phyloP scores from a whole-genome alignment of 2,113 vertebrate genomes.

The Triplophysa rosa region DNA sequence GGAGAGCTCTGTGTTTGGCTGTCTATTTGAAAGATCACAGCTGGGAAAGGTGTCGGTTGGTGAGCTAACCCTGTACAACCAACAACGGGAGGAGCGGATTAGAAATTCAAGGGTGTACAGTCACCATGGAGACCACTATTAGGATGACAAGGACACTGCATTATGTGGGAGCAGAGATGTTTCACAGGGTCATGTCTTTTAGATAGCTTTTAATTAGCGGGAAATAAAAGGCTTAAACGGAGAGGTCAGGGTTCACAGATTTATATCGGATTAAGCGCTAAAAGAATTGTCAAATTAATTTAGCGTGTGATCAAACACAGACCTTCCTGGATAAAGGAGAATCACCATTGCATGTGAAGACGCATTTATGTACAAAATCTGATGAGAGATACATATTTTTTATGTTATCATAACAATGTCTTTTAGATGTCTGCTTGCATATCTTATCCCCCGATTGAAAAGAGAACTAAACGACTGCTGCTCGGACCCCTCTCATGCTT shows the following conservation, averaged over 20 bases:
- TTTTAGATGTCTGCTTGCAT: background rate
- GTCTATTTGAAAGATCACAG: background rate
- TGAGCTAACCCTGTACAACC: background rate
- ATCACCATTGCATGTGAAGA: too few relatives aligned
- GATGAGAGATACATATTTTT: background rate
- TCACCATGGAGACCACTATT: conserved; percentile 62
- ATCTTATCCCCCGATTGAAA: background rate
- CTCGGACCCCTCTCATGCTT: conserved; percentile 15
- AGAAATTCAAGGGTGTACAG: conserved; percentile 51
- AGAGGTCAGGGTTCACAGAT: conserved; percentile 1
- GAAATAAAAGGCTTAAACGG: conserved; percentile 26
- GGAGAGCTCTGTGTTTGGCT: background rate
- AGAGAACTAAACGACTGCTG: background rate
- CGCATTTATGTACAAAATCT: background rate
- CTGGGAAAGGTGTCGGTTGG: conserved; percentile 42
- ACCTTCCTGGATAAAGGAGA: background rate
- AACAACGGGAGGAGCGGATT: conserved; percentile 45
- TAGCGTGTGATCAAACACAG: background rate
- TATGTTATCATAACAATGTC: too few relatives aligned
- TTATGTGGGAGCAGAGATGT: conserved; percentile 22
- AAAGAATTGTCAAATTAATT: conserved; percentile 9
- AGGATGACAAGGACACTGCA: conserved; percentile 40
- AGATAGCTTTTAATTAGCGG: conserved; percentile 21
- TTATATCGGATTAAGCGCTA: background rate
- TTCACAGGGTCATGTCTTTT: background rate